phyloP scores from a whole-genome alignment of 2,888 invertebrate species.

The Coelopa pilipes region DNA sequence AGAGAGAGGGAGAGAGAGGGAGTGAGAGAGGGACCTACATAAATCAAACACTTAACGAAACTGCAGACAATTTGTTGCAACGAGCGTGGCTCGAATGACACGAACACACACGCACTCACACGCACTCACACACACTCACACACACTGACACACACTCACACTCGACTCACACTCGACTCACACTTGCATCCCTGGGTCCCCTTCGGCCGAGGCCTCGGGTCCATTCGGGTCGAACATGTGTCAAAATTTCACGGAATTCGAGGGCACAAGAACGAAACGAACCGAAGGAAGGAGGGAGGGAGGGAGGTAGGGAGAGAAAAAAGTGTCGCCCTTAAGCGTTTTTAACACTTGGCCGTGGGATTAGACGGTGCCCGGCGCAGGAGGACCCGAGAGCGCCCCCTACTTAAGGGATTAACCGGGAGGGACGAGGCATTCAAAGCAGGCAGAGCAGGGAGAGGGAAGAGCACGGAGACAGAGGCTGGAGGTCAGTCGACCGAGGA shows the following conservation, averaged over 20 bases:
- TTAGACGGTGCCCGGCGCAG: not conserved
- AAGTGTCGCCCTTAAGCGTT: constrained; percentile 42
- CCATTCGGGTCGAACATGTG: constrained; percentile 37
- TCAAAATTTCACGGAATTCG: constrained; percentile 36
- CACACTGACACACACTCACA: not conserved
- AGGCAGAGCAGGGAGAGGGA: not conserved
- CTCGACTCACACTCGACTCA: too few relatives aligned
- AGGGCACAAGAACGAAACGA: not conserved
- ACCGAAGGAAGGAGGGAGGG: constrained; percentile 5
- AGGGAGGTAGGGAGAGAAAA: constrained; percentile 21
- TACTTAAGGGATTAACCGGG: constrained; percentile 39
- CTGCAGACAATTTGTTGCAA: constrained; percentile 35
- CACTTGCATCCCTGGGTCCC: too few relatives aligned
- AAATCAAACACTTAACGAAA: constrained; percentile 20
- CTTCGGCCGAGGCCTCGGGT: too few relatives aligned
- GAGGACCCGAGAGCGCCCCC: constrained; percentile 34
- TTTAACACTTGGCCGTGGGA: constrained; percentile 41
- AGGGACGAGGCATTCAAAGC: too few relatives aligned
- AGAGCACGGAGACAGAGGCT: not conserved
- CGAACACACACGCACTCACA: not conserved
- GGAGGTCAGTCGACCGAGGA: not conserved
- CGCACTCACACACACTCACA: not conserved
- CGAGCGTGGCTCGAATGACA: not conserved
- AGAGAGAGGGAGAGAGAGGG: not conserved
- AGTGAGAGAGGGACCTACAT: constrained; percentile 3